A percentile compares a stretch with the other conserved stretches of the same genome.
These are phyloP conservation scores for Sminthopsis crassicaudata DNA, from an alignment of 2,113 vertebrate genomes.

Conservation along the genomic window DNA sequence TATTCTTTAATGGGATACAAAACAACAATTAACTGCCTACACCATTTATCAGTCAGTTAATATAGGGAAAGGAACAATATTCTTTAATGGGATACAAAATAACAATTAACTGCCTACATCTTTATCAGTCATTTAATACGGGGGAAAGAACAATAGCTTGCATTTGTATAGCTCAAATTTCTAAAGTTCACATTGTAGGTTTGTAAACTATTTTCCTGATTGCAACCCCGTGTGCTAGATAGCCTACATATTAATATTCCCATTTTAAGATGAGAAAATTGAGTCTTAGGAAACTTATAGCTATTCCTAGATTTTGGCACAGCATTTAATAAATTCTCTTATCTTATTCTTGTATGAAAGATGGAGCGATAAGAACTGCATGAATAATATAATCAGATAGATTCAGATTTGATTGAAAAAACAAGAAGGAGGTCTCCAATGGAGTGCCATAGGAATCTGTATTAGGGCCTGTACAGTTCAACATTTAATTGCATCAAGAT, in stretches of 20 bases:
- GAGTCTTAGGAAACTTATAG: background rate
- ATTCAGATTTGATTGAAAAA: background rate
- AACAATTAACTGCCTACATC: background rate
- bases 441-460: background rate
- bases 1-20: background rate
- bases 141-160: background rate
- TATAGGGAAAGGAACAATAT: background rate
- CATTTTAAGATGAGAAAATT: slow-evolving; percentile 35
- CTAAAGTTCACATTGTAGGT: background rate
- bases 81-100: background rate
- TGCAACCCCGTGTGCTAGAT: background rate
- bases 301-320: background rate
- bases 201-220: background rate
- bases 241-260: background rate
- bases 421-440: background rate
- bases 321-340: background rate
- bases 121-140: too few relatives aligned
- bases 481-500: background rate
- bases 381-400: background rate
- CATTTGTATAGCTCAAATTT: background rate
- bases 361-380: background rate
- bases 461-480: background rate
- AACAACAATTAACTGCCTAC: background rate
- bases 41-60: slow-evolving; percentile 3
- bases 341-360: background rate